Evolutionary conservation across 2,113 vertebrate species (phyloP), one percentile per base, ranked within the genome.

Genomic region (Dicrurus megarhynchus): DNA sequence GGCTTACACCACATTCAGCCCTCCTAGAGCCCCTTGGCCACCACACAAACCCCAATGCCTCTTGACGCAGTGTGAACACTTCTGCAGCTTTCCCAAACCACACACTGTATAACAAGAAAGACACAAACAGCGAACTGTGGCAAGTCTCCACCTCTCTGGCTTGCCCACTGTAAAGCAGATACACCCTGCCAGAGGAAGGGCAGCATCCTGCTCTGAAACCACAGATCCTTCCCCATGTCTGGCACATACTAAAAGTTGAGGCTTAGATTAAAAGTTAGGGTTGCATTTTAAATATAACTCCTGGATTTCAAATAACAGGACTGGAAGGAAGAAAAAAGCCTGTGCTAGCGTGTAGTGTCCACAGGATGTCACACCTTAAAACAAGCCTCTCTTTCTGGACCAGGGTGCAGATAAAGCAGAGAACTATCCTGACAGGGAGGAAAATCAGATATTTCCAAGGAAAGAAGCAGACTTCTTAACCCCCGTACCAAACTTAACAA

Each of bases 161-260:
- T 90, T 80, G 83, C 94, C 79, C 90, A 88, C 59, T 9, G 3
- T 92, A 84, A 93, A 2, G 35, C 71, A 93, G 86, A 95, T 86
- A 77, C 15, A 5, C 88, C 79, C 88, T 81, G 79, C 71, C 90
- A 95, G 83, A 92, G 88, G 94, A 96, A 97, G 83, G 94, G 83
- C 83, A 94, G 90, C 75, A 90, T 90, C 83, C 95, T 93, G 94
- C 88, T 70, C 71, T 50, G 69, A 94, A 95, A 95, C 95, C 95
- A 94, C 94, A 95, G 86, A 92, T 93, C 79, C 46, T 88, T 86
- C 68, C 42, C 88, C 18, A 63, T 3, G 50, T 88, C 90, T 93
- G 94, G 94, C 88, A 95, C 70, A 85, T 60, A 41, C 79, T 74
- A 69, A 92, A 90, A 30, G 33, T 0, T 22, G 59, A 93, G 63